Conservation (phyloP, 2,888 invertebrate genomes). For the Nineta flava region DNA sequence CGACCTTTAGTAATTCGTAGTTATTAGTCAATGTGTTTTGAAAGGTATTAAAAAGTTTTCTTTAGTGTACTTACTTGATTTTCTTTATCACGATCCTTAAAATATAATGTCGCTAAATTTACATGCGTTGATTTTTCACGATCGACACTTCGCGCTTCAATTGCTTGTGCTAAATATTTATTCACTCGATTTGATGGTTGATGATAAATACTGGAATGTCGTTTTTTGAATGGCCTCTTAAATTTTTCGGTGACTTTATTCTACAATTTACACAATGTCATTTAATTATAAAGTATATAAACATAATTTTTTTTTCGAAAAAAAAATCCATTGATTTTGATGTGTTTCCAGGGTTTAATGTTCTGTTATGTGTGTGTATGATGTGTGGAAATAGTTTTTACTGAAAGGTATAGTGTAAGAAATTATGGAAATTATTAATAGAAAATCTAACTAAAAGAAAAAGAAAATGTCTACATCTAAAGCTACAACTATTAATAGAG, state of each 20-base stretch:
- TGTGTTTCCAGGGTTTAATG: no score
- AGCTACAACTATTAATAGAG: no score
- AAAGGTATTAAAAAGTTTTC: neutral
- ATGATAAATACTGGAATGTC: constrained; percentile 73
- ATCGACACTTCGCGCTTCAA: constrained; percentile 79
- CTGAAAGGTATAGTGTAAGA: no score
- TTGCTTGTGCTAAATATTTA: constrained; percentile 81
- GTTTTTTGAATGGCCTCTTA: constrained; percentile 75
- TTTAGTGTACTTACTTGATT: constrained; percentile 39
- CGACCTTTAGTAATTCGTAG: neutral
- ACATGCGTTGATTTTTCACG: constrained; percentile 81
- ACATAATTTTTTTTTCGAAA: no score
- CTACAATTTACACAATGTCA: constrained; percentile 29
- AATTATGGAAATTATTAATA: no score
- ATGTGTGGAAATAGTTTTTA: no score
- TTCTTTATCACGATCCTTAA: constrained; percentile 73
- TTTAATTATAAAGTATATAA: neutral
- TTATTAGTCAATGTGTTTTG: neutral
- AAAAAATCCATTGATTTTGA: no score
- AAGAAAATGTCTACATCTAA: no score
- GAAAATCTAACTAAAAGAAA: no score
- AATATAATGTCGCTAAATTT: constrained; percentile 68
- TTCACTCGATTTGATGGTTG: constrained; percentile 84
- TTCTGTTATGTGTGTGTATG: no score
- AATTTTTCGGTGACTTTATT: constrained; percentile 78